Conservation (phyloP, 2,888 invertebrate genomes). For the Eupithecia insigniata region DNA sequence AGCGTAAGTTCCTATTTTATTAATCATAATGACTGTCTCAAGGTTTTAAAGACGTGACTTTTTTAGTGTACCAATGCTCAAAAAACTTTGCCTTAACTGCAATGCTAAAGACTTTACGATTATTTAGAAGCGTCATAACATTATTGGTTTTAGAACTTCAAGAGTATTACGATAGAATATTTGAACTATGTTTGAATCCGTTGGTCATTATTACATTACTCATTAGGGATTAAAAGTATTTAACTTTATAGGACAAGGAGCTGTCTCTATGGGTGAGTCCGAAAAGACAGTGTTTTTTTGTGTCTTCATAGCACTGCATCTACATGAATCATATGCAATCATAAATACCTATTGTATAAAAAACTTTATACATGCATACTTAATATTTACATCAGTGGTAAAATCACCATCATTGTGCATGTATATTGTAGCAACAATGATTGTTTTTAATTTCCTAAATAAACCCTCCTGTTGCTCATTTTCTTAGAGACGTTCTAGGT, state of each 20-base stretch:
- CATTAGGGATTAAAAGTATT: neutral
- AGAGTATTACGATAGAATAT: neutral
- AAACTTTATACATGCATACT: constrained; percentile 6
- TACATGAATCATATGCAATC: constrained; percentile 22
- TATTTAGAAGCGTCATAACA: neutral
- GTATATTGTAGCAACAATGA: constrained; percentile 15
- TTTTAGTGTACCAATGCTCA: neutral
- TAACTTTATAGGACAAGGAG: constrained; percentile 27
- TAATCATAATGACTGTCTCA: neutral
- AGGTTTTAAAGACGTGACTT: constrained; percentile 8
- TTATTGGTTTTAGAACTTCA: neutral
- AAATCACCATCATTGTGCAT: constrained; percentile 27
- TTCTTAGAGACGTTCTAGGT: neutral
- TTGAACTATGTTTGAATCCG: constrained; percentile 3
- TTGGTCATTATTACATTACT: too few species aligned
- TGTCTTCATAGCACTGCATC: constrained; percentile 20
- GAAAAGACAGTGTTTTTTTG: constrained; percentile 4
- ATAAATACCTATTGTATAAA: neutral
- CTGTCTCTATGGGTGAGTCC: constrained; percentile 27
- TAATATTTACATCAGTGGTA: constrained; percentile 13
- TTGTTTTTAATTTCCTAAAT: constrained; percentile 13
- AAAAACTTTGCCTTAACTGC: neutral
- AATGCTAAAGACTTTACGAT: neutral
- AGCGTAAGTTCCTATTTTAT: constrained; percentile 76
- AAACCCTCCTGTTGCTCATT: neutral